Evolutionary conservation across 2,888 invertebrate species (phyloP), one percentile per base, ranked within the genome.

Genomic region (Conops quadrifasciatus): DNA sequence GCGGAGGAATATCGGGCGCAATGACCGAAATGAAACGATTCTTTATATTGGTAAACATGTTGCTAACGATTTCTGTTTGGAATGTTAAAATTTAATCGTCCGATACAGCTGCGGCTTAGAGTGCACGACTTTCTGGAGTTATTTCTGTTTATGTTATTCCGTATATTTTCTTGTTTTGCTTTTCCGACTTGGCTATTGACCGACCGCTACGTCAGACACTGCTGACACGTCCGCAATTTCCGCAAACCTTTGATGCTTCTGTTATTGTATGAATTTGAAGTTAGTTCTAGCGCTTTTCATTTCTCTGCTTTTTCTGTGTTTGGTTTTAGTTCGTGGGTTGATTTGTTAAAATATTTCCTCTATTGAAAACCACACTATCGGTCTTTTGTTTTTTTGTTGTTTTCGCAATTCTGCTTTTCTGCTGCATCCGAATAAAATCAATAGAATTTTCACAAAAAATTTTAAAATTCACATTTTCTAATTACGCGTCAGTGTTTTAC

Each of bases 21-120:
- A 91, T 89, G 51, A 89, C 91, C 79, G 88, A 90, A 78, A 90
- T 87, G 43, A 91, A 87, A 68, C 88, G 90, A 79, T 88, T 90
- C 80, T 88, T 90, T 70, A 91, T 88, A 77, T 89, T 88, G 77
- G 87, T 89, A 74, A 91, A 88, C 91, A 91, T 91, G 3, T 15
- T 43, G 30, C 45, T 26, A 26, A 7, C 21, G 65, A 53, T n/a
- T 36, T 30, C n/a, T n/a, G n/a, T n/a, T n/a, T n/a, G n/a, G n/a
- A n/a, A n/a, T n/a, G n/a, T n/a, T n/a, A n/a, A n/a, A n/a, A n/a
- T n/a, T n/a, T n/a, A n/a, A n/a, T n/a, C n/a, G n/a, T n/a, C n/a
- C n/a, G n/a, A n/a, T 7, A 21, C 26, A 24, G 13, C 7, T 47
- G 47, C 9, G 47, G 47, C 21, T 26, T 26, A 28, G 16, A 28